Evolutionary conservation across 1,140 invertebrate species (phyloP).

Genomic region (Acyrthosiphon pisum): DNA sequence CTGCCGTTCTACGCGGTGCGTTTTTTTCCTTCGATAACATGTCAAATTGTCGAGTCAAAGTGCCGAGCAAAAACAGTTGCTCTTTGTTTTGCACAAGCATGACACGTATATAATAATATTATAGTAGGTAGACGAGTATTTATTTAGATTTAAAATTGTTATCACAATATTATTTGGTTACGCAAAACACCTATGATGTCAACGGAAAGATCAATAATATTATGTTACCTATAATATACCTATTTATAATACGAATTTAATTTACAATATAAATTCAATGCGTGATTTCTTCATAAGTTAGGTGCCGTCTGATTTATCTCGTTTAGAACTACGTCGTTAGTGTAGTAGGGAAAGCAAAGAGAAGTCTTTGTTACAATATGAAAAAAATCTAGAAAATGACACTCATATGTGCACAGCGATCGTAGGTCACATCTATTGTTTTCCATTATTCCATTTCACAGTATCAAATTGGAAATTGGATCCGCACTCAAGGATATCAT

Average conservation of each 20-base stretch:
- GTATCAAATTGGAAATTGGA: conserved; percentile 46
- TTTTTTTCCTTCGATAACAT: background rate
- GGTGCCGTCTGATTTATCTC: background rate
- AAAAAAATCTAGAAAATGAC: background rate
- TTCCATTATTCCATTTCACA: conserved; percentile 16
- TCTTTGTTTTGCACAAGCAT: background rate
- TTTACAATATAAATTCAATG: background rate
- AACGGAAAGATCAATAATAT: background rate
- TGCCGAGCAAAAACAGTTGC: background rate
- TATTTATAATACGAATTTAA: background rate
- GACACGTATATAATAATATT: background rate
- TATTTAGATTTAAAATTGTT: background rate
- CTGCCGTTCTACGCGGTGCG: background rate
- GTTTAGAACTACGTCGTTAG: background rate
- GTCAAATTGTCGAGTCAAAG: background rate
- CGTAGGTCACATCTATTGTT: conserved; percentile 18
- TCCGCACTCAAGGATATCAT: conserved; percentile 16
- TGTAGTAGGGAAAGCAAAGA: background rate
- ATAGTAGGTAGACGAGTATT: background rate
- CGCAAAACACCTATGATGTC: background rate
- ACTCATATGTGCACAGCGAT: background rate
- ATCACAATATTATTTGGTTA: no score
- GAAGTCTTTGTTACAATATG: background rate
- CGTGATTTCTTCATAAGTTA: background rate
- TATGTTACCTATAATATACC: background rate